These are phyloP conservation scores for Gymnocephalus cernua DNA, from an alignment of 2,113 vertebrate species.

Conservation along the genomic window DNA sequence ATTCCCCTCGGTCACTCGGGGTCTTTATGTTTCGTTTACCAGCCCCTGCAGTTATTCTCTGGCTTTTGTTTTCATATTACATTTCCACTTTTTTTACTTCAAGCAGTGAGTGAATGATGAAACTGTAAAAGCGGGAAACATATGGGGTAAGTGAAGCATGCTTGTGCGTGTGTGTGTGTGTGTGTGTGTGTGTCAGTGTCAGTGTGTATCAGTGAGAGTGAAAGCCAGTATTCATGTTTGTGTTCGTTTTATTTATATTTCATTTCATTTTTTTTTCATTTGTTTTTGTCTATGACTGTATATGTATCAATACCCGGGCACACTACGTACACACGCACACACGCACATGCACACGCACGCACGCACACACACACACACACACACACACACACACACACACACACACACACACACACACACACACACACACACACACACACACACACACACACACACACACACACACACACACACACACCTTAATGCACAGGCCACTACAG, in stretches of 20 bases:
- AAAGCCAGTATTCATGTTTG: conserved; percentile 18
- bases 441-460: conserved; percentile 2
- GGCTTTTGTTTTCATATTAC: conserved; percentile 81
- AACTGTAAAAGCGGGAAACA: conserved; percentile 68
- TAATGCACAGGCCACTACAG: conserved; percentile 58
- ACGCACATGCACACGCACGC: neutral
- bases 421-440: conserved; percentile 18
- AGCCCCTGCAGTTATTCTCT: conserved; percentile 79
- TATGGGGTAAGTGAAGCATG: conserved; percentile 63
- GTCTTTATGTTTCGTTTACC: conserved; percentile 83
- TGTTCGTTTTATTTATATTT: conserved; percentile 18
- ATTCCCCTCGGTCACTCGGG: conserved; percentile 83
- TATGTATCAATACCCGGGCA: too few species aligned
- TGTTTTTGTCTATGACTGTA: conserved; percentile 11
- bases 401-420: conserved; percentile 9
- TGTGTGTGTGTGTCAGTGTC: conserved; percentile 31
- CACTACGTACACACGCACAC: too few species aligned
- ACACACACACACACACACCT: conserved; percentile 9
- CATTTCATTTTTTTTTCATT: too few species aligned
- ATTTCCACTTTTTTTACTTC: conserved; percentile 63
- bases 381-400: neutral
- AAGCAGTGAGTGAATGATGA: conserved; percentile 68
- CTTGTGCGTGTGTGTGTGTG: conserved; percentile 28
- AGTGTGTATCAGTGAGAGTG: conserved; percentile 22
- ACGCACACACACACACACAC: neutral